phyloP scores from a whole-genome alignment of 2,888 invertebrate species.

The Polyommatus icarus region DNA sequence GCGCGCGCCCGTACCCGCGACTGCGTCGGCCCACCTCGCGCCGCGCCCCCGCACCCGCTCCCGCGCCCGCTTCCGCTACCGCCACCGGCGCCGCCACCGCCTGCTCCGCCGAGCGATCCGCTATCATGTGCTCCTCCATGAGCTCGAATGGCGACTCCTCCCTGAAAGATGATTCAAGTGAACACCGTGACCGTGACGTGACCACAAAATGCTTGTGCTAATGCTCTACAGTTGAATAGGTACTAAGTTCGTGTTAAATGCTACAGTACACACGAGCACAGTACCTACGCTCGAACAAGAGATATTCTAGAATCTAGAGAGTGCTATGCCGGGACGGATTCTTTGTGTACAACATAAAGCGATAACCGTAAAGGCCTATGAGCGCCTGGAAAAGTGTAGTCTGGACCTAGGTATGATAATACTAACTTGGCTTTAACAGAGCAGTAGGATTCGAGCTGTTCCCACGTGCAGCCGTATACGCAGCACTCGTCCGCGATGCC shows the following conservation, averaged over 20 bases:
- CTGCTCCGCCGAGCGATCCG: conserved; percentile 63
- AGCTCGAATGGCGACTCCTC: conserved; percentile 66
- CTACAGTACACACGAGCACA: too few relatives aligned
- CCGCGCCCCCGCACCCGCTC: conserved; percentile 48
- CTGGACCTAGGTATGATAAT: neutral
- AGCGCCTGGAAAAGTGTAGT: too few relatives aligned
- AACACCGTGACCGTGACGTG: neutral
- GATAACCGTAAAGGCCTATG: too few relatives aligned
- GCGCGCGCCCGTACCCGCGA: conserved; percentile 66
- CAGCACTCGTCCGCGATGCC: conserved; percentile 75
- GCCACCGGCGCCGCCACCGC: conserved; percentile 47
- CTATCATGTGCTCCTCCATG: conserved; percentile 69
- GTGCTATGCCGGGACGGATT: too few relatives aligned
- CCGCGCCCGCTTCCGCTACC: conserved; percentile 44
- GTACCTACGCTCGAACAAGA: too few relatives aligned
- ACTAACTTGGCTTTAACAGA: conserved; percentile 65
- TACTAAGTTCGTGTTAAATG: too few relatives aligned
- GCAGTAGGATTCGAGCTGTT: conserved; percentile 69
- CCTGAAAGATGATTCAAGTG: conserved; percentile 45
- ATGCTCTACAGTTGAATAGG: too few relatives aligned
- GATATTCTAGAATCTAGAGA: too few relatives aligned
- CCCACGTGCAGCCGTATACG: conserved; percentile 65
- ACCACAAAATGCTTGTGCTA: too few relatives aligned
- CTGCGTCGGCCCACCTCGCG: conserved; percentile 62
- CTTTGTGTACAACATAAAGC: too few relatives aligned